Percentiles rank a stretch among this genome's conserved stretches.
Evolutionary conservation across 2,113 vertebrate genomes (phyloP).

Genomic region (Lagenorhynchus albirostris): DNA sequence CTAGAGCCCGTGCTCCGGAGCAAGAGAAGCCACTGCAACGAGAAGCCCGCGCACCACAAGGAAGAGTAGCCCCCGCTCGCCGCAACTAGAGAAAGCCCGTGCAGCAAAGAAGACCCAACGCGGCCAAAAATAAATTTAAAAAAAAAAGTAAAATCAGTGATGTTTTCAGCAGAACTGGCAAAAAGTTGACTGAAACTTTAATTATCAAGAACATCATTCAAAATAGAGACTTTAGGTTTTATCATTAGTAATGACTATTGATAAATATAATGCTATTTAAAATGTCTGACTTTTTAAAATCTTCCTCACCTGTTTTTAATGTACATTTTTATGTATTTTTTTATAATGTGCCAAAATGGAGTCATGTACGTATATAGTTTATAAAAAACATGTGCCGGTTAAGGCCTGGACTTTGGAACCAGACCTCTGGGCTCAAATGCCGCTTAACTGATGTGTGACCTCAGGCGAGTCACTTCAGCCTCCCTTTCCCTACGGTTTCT

Average conservation of each 20-base stretch:
- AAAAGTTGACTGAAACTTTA: background rate
- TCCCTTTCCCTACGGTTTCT: background rate
- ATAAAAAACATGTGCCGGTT: rapidly evolving
- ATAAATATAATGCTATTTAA: background rate
- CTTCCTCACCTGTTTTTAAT: background rate
- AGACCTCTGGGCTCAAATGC: background rate
- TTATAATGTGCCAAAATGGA: too few species aligned
- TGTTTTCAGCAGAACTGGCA: background rate
- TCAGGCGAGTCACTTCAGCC: background rate
- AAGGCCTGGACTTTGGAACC: background rate
- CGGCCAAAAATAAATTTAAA: too few species aligned
- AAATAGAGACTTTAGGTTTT: background rate
- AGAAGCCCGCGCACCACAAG: too few species aligned
- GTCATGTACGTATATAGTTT: rapidly evolving
- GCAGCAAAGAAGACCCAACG: too few species aligned
- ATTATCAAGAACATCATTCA: background rate
- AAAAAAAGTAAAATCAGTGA: background rate
- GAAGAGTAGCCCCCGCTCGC: too few species aligned
- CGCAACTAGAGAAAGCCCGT: too few species aligned
- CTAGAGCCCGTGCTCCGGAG: too few species aligned
- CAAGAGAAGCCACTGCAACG: too few species aligned
- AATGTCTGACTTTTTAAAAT: background rate
- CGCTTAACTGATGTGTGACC: background rate
- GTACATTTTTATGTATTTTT: background rate
- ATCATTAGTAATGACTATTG: background rate